A percentile compares a stretch with the other conserved stretches of the same genome.
Conservation (phyloP, 1,140 invertebrate species). For the Dreissena rostriformis region DNA sequence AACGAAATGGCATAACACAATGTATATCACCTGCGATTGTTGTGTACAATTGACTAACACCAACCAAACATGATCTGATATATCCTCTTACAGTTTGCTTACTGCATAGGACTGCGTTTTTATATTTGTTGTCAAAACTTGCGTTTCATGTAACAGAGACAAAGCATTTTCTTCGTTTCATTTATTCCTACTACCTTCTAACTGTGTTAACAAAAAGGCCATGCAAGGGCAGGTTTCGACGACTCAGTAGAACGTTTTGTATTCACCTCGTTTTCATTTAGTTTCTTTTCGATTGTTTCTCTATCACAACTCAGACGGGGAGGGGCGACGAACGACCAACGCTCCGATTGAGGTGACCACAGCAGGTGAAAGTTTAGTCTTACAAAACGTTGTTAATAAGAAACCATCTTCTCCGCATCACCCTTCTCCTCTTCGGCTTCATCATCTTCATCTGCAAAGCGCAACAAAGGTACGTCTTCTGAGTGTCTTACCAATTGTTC, state of each 20-base stretch:
- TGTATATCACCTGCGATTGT: too few relatives aligned
- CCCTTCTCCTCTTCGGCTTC: conserved; percentile 32
- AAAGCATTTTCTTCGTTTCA: too few relatives aligned
- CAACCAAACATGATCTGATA: too few relatives aligned
- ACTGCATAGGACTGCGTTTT: too few relatives aligned
- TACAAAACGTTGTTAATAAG: conserved; percentile 40
- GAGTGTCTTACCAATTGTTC: background rate
- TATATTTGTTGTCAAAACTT: too few relatives aligned
- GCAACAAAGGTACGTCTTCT: conserved; percentile 30
- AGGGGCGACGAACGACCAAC: conserved; percentile 45
- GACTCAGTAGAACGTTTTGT: conserved; percentile 38
- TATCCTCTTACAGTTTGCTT: too few relatives aligned
- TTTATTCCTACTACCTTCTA: conserved; percentile 9
- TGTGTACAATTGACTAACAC: too few relatives aligned
- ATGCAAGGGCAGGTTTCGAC: conserved; percentile 43
- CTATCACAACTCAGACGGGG: conserved; percentile 89
- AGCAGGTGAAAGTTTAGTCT: conserved; percentile 54
- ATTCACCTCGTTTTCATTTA: conserved; percentile 79
- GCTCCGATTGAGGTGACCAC: conserved; percentile 44
- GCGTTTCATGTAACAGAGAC: too few relatives aligned
- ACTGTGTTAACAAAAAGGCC: conserved; percentile 37
- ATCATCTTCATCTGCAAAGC: conserved; percentile 23
- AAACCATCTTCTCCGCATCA: conserved; percentile 30
- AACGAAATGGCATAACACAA: too few relatives aligned
- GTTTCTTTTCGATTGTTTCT: conserved; percentile 91